Percentiles rank a stretch among this genome's conserved stretches.
These are phyloP conservation scores for Paedocypris micromegethes DNA, from an alignment of 2,797 vertebrate genomes.

Conservation along the genomic window DNA sequence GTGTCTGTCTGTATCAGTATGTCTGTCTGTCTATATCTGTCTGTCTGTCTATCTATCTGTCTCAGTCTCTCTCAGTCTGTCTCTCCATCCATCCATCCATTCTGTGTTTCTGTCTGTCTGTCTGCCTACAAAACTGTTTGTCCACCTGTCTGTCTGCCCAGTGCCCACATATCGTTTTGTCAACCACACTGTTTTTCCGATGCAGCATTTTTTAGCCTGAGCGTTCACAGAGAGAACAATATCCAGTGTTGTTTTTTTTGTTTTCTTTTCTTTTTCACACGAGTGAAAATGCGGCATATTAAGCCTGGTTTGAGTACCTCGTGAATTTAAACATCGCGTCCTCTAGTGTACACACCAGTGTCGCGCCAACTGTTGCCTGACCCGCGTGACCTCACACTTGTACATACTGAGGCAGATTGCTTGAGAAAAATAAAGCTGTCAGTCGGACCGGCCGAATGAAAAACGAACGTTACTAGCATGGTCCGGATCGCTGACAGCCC, in stretches of 20 bases:
- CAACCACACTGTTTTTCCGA: too few species aligned
- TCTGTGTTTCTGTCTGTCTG: background rate
- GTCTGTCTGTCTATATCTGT: background rate
- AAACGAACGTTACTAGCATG: conserved; percentile 84
- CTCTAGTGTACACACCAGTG: conserved; percentile 68
- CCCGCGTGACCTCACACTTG: conserved; percentile 84
- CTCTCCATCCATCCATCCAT: background rate
- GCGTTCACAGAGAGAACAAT: too few species aligned
- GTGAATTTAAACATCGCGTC: too few species aligned
- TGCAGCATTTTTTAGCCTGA: too few species aligned
- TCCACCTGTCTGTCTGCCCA: too few species aligned
- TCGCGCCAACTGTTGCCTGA: conserved; percentile 75
- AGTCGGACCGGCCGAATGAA: conserved; percentile 95
- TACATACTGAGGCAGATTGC: conserved; percentile 95
- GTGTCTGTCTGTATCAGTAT: background rate
- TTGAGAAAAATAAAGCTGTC: conserved; percentile 99
- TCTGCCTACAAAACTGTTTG: too few species aligned
- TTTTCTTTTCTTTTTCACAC: too few species aligned
- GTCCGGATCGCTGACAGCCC: conserved; percentile 79
- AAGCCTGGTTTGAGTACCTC: too few species aligned
- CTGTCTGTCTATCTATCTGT: background rate
- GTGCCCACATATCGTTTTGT: too few species aligned
- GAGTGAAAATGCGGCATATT: too few species aligned
- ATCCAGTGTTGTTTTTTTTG: too few species aligned
- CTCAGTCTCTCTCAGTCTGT: background rate